Evolutionary conservation across 2,113 vertebrate species (phyloP).

Genomic region (Alectura lathami): DNA sequence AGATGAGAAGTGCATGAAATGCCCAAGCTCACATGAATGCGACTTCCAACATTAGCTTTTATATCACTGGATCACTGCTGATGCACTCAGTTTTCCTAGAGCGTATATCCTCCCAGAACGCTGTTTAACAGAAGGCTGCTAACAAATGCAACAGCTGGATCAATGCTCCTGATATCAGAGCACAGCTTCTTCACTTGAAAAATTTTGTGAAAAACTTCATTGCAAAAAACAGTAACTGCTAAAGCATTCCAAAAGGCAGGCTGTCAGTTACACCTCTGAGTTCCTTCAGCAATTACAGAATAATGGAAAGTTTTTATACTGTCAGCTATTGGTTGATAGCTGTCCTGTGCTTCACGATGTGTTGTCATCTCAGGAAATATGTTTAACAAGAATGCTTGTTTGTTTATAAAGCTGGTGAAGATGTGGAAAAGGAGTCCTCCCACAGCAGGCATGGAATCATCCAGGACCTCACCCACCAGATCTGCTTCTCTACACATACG

Average conservation of each 20-base stretch:
- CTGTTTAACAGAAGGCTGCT: neutral
- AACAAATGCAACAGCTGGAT: neutral
- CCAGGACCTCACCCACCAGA: neutral
- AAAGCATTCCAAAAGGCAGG: neutral
- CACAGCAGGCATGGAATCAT: neutral
- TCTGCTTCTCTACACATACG: accelerated
- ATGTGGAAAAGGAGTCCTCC: neutral
- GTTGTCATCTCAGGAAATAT: constrained; percentile 26
- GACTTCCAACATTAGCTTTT: neutral
- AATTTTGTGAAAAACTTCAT: neutral
- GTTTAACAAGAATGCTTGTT: neutral
- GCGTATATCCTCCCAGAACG: accelerated
- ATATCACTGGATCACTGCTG: neutral
- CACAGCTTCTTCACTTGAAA: neutral
- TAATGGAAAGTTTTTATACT: neutral
- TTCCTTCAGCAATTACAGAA: neutral
- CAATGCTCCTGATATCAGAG: neutral
- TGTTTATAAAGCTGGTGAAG: neutral
- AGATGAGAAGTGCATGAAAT: neutral
- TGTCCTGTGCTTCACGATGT: neutral
- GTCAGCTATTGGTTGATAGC: neutral
- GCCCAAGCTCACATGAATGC: neutral
- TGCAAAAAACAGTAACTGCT: neutral
- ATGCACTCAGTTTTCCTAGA: neutral
- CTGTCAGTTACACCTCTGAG: neutral